Percentiles rank a stretch among this genome's conserved stretches.
Evolutionary conservation across 2,113 vertebrate genomes (phyloP).

Genomic region (Trematocara variabile): DNA sequence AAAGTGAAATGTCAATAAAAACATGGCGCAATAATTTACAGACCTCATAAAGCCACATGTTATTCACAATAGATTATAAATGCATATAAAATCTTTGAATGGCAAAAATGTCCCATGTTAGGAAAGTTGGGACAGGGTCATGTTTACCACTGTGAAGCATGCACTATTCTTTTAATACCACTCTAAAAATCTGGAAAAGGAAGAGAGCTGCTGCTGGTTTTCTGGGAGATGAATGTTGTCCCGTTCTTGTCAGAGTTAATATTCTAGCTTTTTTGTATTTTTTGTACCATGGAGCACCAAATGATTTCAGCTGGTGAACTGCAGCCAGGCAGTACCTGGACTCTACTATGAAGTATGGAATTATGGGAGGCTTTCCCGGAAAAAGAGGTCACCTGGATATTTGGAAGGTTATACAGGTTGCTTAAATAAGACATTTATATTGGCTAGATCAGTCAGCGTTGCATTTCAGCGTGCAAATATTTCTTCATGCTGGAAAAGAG

Average conservation of each 20-base stretch:
- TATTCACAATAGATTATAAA: not conserved
- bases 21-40: fast-evolving
- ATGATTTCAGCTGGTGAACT: not conserved
- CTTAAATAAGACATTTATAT: not conserved
- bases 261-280: not conserved
- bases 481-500: not conserved
- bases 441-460: not conserved
- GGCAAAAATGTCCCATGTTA: not conserved
- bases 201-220: not conserved
- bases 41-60: not conserved
- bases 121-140: not conserved
- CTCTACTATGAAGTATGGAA: not conserved
- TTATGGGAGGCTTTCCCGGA: not conserved
- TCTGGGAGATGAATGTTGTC: not conserved
- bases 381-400: not conserved
- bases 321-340: not conserved
- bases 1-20: not conserved
- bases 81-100: fast-evolving
- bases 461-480: not conserved
- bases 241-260: not conserved
- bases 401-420: not conserved
- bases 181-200: not conserved
- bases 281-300: not conserved
- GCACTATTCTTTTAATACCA: not conserved
- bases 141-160: not conserved